phyloP scores from a whole-genome alignment of 1,140 invertebrate genomes.

The Drosophila bocki region DNA sequence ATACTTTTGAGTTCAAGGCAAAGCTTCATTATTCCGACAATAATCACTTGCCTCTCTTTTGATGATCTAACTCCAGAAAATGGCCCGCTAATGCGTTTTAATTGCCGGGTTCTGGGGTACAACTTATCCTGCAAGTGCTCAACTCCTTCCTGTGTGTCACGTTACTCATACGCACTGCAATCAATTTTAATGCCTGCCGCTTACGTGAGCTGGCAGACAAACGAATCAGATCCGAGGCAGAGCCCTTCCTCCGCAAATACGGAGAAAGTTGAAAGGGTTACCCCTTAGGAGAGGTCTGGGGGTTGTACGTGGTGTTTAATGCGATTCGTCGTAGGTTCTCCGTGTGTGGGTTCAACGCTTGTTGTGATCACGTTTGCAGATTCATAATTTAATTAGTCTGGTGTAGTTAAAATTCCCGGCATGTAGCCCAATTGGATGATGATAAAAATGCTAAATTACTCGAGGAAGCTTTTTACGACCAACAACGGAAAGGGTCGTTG shows the following conservation, averaged over 20 bases:
- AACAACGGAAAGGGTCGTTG: not conserved
- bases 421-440: slow-evolving; percentile 55
- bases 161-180: slow-evolving; percentile 74
- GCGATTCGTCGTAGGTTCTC: slow-evolving; percentile 10
- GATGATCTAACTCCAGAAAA: slow-evolving; percentile 11
- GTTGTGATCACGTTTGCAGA: slow-evolving; percentile 69
- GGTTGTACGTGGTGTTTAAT: slow-evolving; percentile 46
- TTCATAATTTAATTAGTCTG: slow-evolving; percentile 80
- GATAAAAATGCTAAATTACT: slow-evolving; percentile 33
- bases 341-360: slow-evolving; percentile 13
- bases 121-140: slow-evolving; percentile 26
- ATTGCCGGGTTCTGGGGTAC: slow-evolving; percentile 39
- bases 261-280: slow-evolving; percentile 70
- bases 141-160: slow-evolving; percentile 40
- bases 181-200: slow-evolving; percentile 72
- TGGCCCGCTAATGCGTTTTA: slow-evolving; percentile 59
- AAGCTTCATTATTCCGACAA: slow-evolving; percentile 5
- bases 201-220: slow-evolving; percentile 69
- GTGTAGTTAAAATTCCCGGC: slow-evolving; percentile 37
- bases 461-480: slow-evolving; percentile 5
- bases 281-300: not conserved
- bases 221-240: slow-evolving; percentile 23
- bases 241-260: slow-evolving; percentile 26
- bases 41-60: slow-evolving; percentile 13
- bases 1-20: slow-evolving; percentile 15